Base-by-base conservation (phyloP, 2,113 vertebrate genomes). In the Toxotes jaculatrix region DNA sequence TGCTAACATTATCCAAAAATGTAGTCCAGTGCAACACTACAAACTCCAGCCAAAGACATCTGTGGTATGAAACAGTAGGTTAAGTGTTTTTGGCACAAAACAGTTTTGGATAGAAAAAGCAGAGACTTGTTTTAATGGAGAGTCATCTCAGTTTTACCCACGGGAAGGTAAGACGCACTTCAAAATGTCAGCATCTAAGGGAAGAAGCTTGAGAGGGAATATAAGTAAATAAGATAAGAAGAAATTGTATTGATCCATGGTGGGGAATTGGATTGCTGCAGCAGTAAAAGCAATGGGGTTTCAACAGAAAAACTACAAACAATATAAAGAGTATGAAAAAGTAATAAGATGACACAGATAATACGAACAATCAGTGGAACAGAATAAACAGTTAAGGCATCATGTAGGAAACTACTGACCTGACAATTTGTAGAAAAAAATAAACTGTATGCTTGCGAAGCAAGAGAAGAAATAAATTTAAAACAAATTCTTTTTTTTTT, bases 211-310 rank as follows among this genome's bases (percentile, higher is more conserved):
- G 62, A 77, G 60, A 73, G 43, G 11, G n/a, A 65, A 68, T 40
- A 42, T 49, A 72, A 67, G 61, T 80, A 77, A 77, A 64, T 84
- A 1, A 31, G 70, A 81, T 57, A 68, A 64, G 5, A 55, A 32
- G 34, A 62, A 80, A 84, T 4, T 21, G 19, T 77, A 82, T 71
- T 76, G 79, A 88, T 90, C 64, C 21, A 21, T 74, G 36, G 55
- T 47, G 42, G 66, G 31, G 77, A 51, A 82, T 47, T 32, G 31
- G 62, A 63, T 81, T 72, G 21, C 32, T 79, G 59, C 27, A 53
- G 71, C 80, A 62, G 43, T 38, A 51, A 86, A 61, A 34, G 55
- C 11, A 75, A 77, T 66, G 7, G 56, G n/a, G 53, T 42, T 59
- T 66, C 34, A 57, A 56, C 32, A 56, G 40, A 79, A 62, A 57